Conservation (phyloP, 2,113 vertebrate species). For the Nothobranchius furzeri region DNA sequence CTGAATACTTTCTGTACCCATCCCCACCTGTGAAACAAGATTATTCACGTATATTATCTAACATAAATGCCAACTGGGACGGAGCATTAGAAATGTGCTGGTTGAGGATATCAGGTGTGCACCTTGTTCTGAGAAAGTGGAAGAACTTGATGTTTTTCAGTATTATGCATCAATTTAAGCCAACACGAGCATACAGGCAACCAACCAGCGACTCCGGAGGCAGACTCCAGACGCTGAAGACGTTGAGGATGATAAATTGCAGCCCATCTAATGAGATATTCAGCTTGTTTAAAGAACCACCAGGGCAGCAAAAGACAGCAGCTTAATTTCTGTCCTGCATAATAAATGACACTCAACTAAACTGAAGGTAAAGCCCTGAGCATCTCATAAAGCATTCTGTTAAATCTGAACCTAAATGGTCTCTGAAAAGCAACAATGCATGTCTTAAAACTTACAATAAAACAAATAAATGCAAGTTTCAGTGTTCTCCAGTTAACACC, state of each 20-base stretch:
- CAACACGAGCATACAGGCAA: background rate
- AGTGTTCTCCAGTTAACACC: background rate
- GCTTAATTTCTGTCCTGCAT: background rate
- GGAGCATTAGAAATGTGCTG: too few species aligned
- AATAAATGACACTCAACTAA: background rate
- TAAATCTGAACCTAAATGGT: too few species aligned
- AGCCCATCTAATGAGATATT: slow-evolving; percentile 2
- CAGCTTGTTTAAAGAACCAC: slow-evolving; percentile 14
- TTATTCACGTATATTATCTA: too few species aligned
- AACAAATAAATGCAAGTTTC: too few species aligned
- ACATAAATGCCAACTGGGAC: too few species aligned
- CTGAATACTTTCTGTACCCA: too few species aligned
- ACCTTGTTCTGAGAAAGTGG: background rate
- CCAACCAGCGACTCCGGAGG: background rate
- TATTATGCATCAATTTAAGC: background rate
- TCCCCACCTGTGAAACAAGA: too few species aligned
- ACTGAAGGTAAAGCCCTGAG: background rate
- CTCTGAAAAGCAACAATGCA: too few species aligned
- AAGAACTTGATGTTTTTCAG: background rate
- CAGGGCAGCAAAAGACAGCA: background rate
- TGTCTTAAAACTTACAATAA: too few species aligned
- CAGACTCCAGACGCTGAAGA: background rate
- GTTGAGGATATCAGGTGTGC: background rate
- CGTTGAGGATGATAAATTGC: slow-evolving; percentile 1
- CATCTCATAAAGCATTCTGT: too few species aligned